Base-by-base conservation (phyloP, 1,140 invertebrate species). In the Ceratina japonica region DNA sequence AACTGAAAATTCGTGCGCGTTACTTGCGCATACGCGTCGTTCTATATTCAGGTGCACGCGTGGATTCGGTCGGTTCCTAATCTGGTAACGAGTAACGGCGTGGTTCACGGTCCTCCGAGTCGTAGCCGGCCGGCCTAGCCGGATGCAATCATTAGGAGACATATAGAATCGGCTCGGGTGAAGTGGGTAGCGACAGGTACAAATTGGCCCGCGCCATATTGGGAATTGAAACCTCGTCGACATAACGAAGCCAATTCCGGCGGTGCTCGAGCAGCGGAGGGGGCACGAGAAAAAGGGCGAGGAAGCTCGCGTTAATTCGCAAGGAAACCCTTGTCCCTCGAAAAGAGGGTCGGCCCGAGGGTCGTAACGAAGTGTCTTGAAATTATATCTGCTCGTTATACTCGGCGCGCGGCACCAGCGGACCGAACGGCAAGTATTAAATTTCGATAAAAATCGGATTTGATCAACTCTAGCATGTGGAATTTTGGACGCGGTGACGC, bases 161-260 rank as follows among this genome's bases (percentile, higher is more conserved):
- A 68, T 75, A 70, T 70, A 49, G 58, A 58, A 54, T 59, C 58
- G 27, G 27, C 22, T 22, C 37, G 27, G 54, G 22, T 54, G 59
- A 44, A 49, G 70, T 15, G 61, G 61, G 37, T 70, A 78, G 58
- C 61, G 83, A 65, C 75, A 61, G 83, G 63, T 84, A 86, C 86
- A 87, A 87, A 87, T 87, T 87, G 83, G 81, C 71, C 65, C 49
- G 73, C 72, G 75, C 80, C 83, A 70, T 77, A 84, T 80, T 84
- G 81, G 83, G 62, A 87, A 87, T 84, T 84, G 83, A 83, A 83
- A 64, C 79, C 73, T 82, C 72, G 52, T 5, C 51, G 71, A 64
- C 73, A 71, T 82, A 87, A 87, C 83, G 86, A 87, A 84, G 76
- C 86, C 83, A 87, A 87, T 87, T 85, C 79, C 66, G 37, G 49